Base-by-base conservation (phyloP, 2,797 vertebrate genomes). In the Schizothorax lantsangensis region DNA sequence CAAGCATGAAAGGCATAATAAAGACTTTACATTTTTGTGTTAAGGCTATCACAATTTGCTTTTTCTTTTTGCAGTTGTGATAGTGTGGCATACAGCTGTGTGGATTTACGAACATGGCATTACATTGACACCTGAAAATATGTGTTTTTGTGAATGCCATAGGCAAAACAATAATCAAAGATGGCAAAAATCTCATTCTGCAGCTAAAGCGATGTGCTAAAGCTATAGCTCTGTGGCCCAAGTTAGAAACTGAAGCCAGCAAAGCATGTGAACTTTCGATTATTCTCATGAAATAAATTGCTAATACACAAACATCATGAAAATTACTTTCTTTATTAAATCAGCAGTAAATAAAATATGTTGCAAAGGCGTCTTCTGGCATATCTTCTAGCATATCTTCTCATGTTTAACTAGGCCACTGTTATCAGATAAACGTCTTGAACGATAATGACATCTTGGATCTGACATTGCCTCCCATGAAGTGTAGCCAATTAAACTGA, bases 1-100 rank as follows among this genome's bases (percentile, higher is more conserved):
- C 93, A 91, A 80, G 91, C 92, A 92, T 93, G 92, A 94, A 94
- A 92, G 89, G 87, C 93, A 91, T 90, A 91, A 93, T 92, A 92
- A 93, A 90, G 90, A 90, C 92, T 86, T 86, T 89, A 87, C 84
- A 83, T 90, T 90, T 90, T 38, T 43, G 84, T 90, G 89, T 90
- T 88, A 90, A 86, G 89, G 77, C 88, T 89, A 62, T 85, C 14
- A 85, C 83, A 47, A 66, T 80, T 45, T 5, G 38, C 7, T 14
- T 68, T 85, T 72, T 81, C 73, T 81, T 47, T 80, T 59, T 33
- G 45, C 72, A 36, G 3, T 52, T 57, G 45, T 81, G 40, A 62
- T 68, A 8, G 30, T 17, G 21, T 49, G 54, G 14, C 73, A 77
- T n/a, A 62, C 17, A 19, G 14, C 21, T 64, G 69, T 73, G 26